Base-by-base conservation (phyloP, 2,797 vertebrate genomes). In the Rallus crepitans region DNA sequence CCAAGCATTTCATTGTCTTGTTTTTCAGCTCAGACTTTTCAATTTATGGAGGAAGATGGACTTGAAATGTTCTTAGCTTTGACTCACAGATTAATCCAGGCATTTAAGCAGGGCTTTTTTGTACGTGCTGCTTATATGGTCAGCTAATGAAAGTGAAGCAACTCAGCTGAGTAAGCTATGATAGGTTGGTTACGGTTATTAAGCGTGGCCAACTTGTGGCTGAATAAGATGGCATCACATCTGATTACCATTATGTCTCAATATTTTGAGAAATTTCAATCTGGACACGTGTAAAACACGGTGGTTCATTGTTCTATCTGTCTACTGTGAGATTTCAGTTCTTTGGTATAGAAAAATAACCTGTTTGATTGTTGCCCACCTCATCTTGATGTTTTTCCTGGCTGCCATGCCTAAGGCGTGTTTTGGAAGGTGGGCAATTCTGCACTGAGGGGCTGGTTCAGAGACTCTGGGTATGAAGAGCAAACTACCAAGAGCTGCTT, bases 21-120 rank as follows among this genome's bases (percentile, higher is more conserved):
- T 88, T 72, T 77, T 75, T 47, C 18, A 66, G 17, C 60, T 82
- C 39, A 69, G 28, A 47, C 12, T 91, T 86, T 75, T 77, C 63
- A 69, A 25, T 82, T 95, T 59, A 60, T 52, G 11, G 35, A 55
- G 55, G 53, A 90, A 77, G 16, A 53, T 56, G 56, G 52, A 66
- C 55, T 64, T 72, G 42, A 91, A 82, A 60, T 72, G 45, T 87
- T 87, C 64, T 88, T 88, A 84, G 33, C 50, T 87, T 93, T 87
- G 31, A 24, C 57, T 13, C 4, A 28, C 31, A 39, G 79, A 77
- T 80, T 84, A 81, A 84, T 76, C 42, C 37, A 88, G 53, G 13
- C 33, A 63, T 85, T 95, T 76, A 63, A 92, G 5, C 60, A 59
- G 57, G 73, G 45, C 20, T 94, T 95, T 94, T 95, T 65, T 86